Base-by-base conservation (phyloP, 2,113 vertebrate genomes). In the Microtus ochrogaster region DNA sequence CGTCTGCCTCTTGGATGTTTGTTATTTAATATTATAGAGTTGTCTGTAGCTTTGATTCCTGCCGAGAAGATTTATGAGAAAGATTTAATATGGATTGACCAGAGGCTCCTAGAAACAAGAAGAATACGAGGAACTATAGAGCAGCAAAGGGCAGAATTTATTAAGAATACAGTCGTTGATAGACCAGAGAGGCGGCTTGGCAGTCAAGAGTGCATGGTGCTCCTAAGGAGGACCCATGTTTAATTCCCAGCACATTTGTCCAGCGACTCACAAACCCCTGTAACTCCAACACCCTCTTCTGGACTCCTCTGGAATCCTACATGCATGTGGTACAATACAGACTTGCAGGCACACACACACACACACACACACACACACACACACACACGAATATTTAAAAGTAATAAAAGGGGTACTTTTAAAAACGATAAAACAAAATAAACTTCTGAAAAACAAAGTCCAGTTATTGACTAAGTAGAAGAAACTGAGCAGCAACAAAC, bases 31-130 rank as follows among this genome's bases (percentile, higher is more conserved):
- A 52, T 91, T 44, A 14, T 79, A 88, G 81, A 58, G 1, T 89
- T 94, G 33, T 95, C 66, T 90, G 41, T 84, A 44, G 66, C 78
- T 81, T 89, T 94, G 73, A 93, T 89, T 92, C 55, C 86, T 96
- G 70, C 70, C 94, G 72, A 66, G 47, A 74, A 61, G 47, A 77
- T 90, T 74, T 74, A 39, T 70, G 84, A 58, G 16, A 41, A 95
- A 68, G 90, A 70, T 90, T 96, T 96, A 61, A 52, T 87, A 73
- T 47, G 22, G 19, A 58, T 24, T 61, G 66, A 41, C 78, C 39
- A 83, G 52, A 96, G 36, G 39, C 66, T 12, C 70, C 88, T 68
- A 86, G 91, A 93, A 96, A 88, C 21, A 52, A 58, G 61, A 4
- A 13, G 88, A 65, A 88, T 72, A 5, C 12, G 16, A 16, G 61